Evolutionary conservation across 1,140 invertebrate genomes (phyloP), one percentile per base, ranked within the genome.

Genomic region (Brachionus manjavacas): DNA sequence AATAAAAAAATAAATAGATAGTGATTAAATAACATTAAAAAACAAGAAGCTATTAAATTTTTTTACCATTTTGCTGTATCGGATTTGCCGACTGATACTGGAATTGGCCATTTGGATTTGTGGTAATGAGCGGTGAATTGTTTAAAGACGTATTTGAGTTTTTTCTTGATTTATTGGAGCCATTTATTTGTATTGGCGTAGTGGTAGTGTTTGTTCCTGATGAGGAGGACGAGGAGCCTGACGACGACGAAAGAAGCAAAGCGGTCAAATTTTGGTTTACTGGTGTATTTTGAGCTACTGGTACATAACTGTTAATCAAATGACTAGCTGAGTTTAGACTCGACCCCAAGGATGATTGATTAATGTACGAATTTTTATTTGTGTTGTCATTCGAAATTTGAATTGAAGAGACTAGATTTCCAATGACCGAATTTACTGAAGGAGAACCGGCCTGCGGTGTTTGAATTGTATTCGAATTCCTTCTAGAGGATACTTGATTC

Each of bases 311-410:
- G 52, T 76, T 76, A 49, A 76, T 76, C 46, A 76, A 49, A 76
- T 76, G 72, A 76, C 72, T 76, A 76, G 72, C 72, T 49, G 72
- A 76, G 31, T 76, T 76, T 4, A 76, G 20, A 76, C 25, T 76
- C 12, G 72, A 76, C 25, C 43, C 43, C 20, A 76, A 76, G 8
- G 72, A 46, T 4, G 72, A 76, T 76, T 76, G 72, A 76, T 76
- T 76, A 23, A 49, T 49, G 46, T 46, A 49, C 11, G 20, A 49
- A 52, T 49, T 49, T 76, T 25, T 49, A 49, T 43, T 74, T 8
- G 16, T 74, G 39, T n/a, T 46, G 20, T 76, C 43, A 28, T 76
- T 76, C 31, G 72, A 49, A 25, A 76, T 76, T 76, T 76, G 72
- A 12, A 76, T 76, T 49, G 72, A 46, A 25, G 72, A 46, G 23